These are phyloP conservation scores for Eupeodes latifasciatus DNA, from an alignment of 2,888 invertebrate species.

Conservation along the genomic window DNA sequence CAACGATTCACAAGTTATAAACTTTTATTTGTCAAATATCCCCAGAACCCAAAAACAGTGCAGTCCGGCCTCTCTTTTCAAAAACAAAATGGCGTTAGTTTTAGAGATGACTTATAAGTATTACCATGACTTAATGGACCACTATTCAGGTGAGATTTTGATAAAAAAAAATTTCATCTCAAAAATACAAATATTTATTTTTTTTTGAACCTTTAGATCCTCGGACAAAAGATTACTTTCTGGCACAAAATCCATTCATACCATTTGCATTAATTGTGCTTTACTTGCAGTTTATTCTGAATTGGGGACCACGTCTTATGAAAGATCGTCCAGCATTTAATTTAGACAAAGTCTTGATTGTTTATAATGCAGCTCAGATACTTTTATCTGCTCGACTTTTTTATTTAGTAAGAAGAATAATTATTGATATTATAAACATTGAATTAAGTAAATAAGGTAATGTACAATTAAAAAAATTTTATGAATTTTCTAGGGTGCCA, in stretches of 20 bases:
- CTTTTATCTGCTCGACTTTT: constrained; percentile 12
- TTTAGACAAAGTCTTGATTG: constrained; percentile 17
- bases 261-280: neutral
- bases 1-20: neutral
- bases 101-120: constrained; percentile 21
- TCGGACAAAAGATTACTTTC: constrained; percentile 44
- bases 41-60: neutral
- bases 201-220: constrained; percentile 34
- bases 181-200: neutral
- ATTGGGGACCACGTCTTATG: constrained; percentile 51
- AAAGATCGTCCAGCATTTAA: constrained; percentile 46
- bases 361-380: constrained; percentile 43
- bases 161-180: neutral
- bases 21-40: neutral
- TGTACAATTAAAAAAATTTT: neutral
- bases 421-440: no score
- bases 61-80: neutral
- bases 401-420: constrained; percentile 25
- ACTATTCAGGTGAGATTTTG: constrained; percentile 9
- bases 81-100: constrained; percentile 10
- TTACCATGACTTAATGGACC: constrained; percentile 15
- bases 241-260: constrained; percentile 20
- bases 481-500: constrained; percentile 20
- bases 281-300: constrained; percentile 25
- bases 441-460: neutral